Evolutionary conservation across 2,113 vertebrate species (phyloP), one percentile per base, ranked within the genome.

Genomic region (Sciurus niger): DNA sequence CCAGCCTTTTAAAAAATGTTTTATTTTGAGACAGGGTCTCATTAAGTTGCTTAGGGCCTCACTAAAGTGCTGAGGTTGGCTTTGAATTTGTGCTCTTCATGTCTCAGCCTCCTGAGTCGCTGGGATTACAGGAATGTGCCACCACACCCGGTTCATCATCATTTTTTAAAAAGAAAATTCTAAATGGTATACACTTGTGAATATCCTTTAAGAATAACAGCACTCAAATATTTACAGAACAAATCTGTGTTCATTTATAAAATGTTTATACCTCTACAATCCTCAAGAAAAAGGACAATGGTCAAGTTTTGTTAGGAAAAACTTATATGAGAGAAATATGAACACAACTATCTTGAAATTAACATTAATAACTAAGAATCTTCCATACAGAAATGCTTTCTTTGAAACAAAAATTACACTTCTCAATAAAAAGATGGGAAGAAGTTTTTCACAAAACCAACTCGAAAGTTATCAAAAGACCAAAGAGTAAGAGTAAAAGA

Each of bases 181-280:
- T 89, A 40, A 79, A 72, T 13, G 14, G 72, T 43, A 63, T 63
- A 51, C 22, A 73, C 83, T 87, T 73, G 76, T 74, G 63, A 65
- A 68, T 80, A 53, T 43, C 89, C 48, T 65, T 32, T 20, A 92
- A 89, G 14, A 93, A 28, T 82, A 90, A 40, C 4, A 90, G 77
- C 67, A 83, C 30, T 89, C 79, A 95, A 96, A 93, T 60, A 90
- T 90, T 77, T 88, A 89, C 43, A 80, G 30, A 91, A 92, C 37
- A 87, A 90, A 84, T 74, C 30, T 78, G 4, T 80, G 37, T 40
- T 83, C 51, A 77, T 73, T 63, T 85, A 40, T 9, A 90, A 25
- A 58, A 90, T 63, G 34, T 87, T 76, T 80, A 53, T 37, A 84
- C 30, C 37, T 80, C n/a, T 11, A 67, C 6, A 84, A 12, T 78